Percentiles rank a stretch among this genome's conserved stretches.
Evolutionary conservation across 2,113 vertebrate species (phyloP).

Genomic region (Xiphophorus maculatus): DNA sequence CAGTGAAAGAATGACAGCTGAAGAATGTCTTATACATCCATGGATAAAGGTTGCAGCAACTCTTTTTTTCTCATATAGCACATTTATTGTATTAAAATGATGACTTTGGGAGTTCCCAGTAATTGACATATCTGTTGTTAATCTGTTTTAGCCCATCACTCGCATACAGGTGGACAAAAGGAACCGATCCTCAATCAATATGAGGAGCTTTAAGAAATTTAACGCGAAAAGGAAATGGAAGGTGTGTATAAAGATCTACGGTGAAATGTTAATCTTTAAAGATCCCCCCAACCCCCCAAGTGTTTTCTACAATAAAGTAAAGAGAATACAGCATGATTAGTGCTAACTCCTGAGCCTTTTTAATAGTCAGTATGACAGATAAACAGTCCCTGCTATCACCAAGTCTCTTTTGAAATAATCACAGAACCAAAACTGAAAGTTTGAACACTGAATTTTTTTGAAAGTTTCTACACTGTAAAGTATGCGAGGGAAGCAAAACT

Average conservation of each 20-base stretch:
- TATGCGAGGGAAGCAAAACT: neutral
- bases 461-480: neutral
- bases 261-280: neutral
- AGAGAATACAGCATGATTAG: neutral
- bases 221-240: conserved; percentile 84
- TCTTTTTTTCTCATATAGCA: neutral
- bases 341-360: no score
- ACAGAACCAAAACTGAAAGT: no score
- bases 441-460: neutral
- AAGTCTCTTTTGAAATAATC: no score
- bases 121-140: neutral
- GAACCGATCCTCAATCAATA: conserved; percentile 84
- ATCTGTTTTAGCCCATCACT: conserved; percentile 74
- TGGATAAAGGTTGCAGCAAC: conserved; percentile 84
- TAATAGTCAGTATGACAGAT: no score
- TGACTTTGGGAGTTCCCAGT: neutral
- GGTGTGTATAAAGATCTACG: conserved; percentile 60
- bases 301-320: neutral
- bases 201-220: conserved; percentile 84
- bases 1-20: conserved; percentile 79
- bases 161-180: conserved; percentile 72
- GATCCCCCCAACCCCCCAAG: neutral
- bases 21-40: conserved; percentile 77
- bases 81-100: neutral
- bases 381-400: no score